Evolutionary conservation across 2,113 vertebrate genomes (phyloP).

Genomic region (Ellobius talpinus): DNA sequence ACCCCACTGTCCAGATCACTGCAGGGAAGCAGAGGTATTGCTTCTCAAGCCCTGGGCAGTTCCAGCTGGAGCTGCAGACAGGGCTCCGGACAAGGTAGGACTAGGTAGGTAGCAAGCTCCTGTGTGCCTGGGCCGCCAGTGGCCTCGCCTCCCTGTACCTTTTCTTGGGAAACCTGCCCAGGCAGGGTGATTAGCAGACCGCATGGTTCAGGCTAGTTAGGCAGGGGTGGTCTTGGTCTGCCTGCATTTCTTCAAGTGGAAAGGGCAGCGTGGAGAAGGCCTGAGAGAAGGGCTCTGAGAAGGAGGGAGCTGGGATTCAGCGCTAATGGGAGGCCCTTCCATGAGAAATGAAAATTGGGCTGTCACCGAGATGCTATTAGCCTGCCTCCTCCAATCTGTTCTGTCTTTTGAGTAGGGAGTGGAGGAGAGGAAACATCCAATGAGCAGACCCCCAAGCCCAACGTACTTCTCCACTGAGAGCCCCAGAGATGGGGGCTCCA

Average conservation of each 20-base stretch:
- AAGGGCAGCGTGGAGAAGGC: conserved; percentile 23
- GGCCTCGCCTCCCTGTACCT: neutral
- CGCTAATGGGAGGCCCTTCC: conserved; percentile 56
- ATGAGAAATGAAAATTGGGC: conserved; percentile 66
- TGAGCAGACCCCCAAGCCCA: conserved; percentile 50
- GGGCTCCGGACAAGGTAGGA: neutral
- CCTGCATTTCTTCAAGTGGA: neutral
- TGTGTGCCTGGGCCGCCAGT: neutral
- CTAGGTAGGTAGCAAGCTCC: neutral
- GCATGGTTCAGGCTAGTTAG: neutral
- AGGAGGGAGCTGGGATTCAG: conserved; percentile 63
- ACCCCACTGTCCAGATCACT: neutral
- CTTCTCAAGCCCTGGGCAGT: neutral
- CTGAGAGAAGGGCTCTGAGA: conserved; percentile 56
- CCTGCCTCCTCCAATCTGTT: conserved; percentile 79
- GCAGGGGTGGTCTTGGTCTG: conserved; percentile 42
- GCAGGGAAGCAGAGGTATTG: neutral
- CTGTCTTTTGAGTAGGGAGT: conserved; percentile 66
- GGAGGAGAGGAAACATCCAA: conserved; percentile 56
- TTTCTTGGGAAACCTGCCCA: conserved; percentile 7
- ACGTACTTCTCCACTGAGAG: conserved; percentile 42
- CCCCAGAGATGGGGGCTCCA: conserved; percentile 73
- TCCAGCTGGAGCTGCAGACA: neutral
- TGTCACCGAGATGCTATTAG: conserved; percentile 64
- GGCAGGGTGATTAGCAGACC: neutral